Evolutionary conservation across 2,113 vertebrate genomes (phyloP).

Genomic region (Laticauda laticaudata): DNA sequence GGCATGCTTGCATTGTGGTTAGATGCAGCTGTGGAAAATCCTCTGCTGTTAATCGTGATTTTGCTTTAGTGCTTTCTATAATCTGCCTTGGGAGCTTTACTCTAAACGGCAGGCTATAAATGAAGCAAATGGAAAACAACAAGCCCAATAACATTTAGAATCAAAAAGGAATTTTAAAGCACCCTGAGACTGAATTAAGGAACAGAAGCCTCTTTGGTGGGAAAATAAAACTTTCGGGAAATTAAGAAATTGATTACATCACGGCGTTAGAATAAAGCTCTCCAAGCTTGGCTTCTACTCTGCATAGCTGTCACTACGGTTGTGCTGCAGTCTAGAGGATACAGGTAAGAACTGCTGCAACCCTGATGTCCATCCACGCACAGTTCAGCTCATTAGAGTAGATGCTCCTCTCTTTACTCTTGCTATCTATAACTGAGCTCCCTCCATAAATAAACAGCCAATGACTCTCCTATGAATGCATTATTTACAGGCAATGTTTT

Average conservation of each 20-base stretch:
- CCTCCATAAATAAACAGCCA: background rate
- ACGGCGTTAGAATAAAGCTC: background rate
- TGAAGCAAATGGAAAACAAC: background rate
- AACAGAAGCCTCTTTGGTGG: background rate
- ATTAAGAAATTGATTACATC: background rate
- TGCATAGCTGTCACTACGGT: background rate
- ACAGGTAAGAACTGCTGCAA: background rate
- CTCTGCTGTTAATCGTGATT: background rate
- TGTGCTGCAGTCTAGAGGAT: fast-evolving
- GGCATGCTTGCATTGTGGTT: background rate
- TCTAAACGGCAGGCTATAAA: background rate
- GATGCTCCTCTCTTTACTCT: background rate
- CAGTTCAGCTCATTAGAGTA: background rate
- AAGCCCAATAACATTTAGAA: background rate
- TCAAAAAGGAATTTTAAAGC: background rate
- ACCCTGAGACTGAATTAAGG: background rate
- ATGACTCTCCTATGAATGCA: background rate
- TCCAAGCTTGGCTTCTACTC: background rate
- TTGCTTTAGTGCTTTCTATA: background rate
- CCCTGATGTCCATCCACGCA: background rate
- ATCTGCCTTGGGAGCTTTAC: background rate
- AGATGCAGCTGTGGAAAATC: background rate
- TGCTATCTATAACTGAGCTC: background rate
- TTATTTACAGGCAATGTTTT: conserved; percentile 16
- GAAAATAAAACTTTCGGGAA: background rate